These are phyloP conservation scores for Gobio occitaniae DNA, from an alignment of 2,797 vertebrate species.

Conservation along the genomic window DNA sequence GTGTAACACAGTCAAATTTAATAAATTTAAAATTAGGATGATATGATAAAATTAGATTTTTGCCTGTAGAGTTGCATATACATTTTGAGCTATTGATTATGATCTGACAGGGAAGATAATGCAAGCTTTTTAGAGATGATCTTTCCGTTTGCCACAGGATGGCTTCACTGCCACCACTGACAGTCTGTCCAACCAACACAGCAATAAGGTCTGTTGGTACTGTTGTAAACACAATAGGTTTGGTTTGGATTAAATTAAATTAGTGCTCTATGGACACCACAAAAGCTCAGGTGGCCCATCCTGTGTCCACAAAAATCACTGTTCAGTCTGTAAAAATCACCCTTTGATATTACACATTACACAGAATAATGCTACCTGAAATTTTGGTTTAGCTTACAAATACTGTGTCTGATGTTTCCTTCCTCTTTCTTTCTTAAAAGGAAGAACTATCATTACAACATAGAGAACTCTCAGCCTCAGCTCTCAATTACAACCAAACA, in stretches of 20 bases:
- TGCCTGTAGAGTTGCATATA: not conserved
- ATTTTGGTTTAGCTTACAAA: not conserved
- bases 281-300: not conserved
- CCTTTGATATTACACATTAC: not conserved
- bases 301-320: not conserved
- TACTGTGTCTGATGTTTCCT: not conserved
- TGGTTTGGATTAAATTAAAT: not conserved
- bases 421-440: slow-evolving; percentile 27
- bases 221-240: not conserved
- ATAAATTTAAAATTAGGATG: no score
- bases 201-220: not conserved
- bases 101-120: not conserved
- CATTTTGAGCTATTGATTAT: not conserved
- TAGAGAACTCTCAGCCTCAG: slow-evolving; percentile 1
- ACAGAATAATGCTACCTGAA: not conserved
- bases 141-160: not conserved
- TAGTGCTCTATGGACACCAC: not conserved
- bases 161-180: not conserved
- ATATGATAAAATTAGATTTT: not conserved
- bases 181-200: not conserved
- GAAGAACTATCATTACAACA: slow-evolving; percentile 8
- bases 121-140: not conserved
- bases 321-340: not conserved
- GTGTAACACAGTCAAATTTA: not conserved
- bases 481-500: not conserved